Conservation (phyloP, 35 echinoderm and acorn worm species). For the Heliocidaris erythrogramma region DNA sequence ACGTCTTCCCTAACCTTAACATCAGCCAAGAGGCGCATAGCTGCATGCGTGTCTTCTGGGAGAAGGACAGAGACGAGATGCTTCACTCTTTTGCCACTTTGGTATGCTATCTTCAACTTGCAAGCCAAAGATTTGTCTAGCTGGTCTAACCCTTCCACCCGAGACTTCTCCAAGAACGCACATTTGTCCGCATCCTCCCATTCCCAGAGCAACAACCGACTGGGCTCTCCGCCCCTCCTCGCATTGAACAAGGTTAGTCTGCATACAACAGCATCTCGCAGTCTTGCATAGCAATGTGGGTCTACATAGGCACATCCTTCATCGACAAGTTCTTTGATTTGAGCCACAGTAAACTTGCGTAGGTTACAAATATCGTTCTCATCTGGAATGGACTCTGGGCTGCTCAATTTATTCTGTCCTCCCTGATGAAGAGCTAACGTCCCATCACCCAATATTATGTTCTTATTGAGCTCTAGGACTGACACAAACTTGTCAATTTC, state of each 20-base stretch:
- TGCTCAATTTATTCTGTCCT: constrained; percentile 60
- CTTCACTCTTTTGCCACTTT: constrained; percentile 63
- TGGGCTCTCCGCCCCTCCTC: constrained; percentile 67
- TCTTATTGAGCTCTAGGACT: constrained; percentile 59
- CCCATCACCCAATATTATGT: constrained; percentile 75
- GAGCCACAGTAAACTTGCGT: constrained; percentile 14
- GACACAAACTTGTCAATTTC: constrained; percentile 65
- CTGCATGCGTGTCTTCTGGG: constrained; percentile 51
- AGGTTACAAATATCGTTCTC: constrained; percentile 62
- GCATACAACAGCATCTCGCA: constrained; percentile 53
- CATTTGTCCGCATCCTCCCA: constrained; percentile 58
- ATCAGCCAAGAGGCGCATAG: constrained; percentile 25
- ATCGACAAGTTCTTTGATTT: constrained; percentile 41
- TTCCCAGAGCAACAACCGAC: constrained; percentile 43
- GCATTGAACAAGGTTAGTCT: constrained; percentile 79
- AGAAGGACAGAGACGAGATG: constrained; percentile 64
- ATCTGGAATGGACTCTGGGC: constrained; percentile 55
- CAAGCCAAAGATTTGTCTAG: constrained; percentile 50
- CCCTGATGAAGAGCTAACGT: constrained; percentile 49
- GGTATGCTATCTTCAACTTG: constrained; percentile 57
- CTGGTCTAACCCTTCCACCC: constrained; percentile 49
- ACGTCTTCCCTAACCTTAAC: constrained; percentile 31
- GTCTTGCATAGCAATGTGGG: constrained; percentile 19
- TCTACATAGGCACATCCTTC: constrained; percentile 38
- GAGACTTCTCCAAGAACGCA: constrained; percentile 20